Conservation (phyloP, 2,797 vertebrate species). For the Notamacropus eugenii region DNA sequence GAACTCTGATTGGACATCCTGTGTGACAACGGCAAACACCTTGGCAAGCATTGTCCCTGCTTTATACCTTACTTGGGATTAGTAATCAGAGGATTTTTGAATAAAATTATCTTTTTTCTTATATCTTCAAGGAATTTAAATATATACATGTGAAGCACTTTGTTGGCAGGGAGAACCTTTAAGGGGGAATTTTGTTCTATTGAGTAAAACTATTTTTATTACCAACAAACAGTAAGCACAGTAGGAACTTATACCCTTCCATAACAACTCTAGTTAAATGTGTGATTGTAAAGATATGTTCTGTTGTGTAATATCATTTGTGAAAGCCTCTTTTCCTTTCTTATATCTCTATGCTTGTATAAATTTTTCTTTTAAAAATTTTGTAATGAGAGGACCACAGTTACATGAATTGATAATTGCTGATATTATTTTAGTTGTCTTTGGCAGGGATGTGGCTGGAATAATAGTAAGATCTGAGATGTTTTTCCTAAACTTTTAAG, state of each 20-base stretch:
- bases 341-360: neutral
- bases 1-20: too few relatives aligned
- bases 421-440: neutral
- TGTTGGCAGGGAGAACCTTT: too few relatives aligned
- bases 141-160: too few relatives aligned
- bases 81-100: too few relatives aligned
- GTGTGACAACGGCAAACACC: too few relatives aligned
- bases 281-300: neutral
- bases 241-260: neutral
- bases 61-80: too few relatives aligned
- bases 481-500: neutral
- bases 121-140: too few relatives aligned
- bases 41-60: too few relatives aligned
- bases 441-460: neutral
- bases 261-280: neutral
- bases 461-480: neutral
- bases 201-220: neutral
- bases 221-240: neutral
- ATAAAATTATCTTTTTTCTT: too few relatives aligned
- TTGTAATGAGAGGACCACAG: neutral
- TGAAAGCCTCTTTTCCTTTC: neutral
- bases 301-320: neutral
- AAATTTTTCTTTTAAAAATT: neutral
- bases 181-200: neutral
- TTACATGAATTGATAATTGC: neutral